Evolutionary conservation across 2,888 invertebrate genomes (phyloP), one percentile per base, ranked within the genome.

Genomic region (Temnothorax rugatulus): DNA sequence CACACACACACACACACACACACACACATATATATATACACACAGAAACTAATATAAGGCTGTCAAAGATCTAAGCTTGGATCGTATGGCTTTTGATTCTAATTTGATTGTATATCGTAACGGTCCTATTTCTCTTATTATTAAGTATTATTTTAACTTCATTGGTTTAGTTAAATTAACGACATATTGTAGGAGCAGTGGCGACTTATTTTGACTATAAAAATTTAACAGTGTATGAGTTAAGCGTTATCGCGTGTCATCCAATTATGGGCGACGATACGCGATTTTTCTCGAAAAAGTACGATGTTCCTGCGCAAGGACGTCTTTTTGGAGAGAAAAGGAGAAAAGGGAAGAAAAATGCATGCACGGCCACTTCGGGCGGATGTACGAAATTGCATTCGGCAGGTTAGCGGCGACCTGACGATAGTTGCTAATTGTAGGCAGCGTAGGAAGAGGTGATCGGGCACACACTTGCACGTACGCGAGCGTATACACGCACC

Each of bases 391-490:
- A 83, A 85, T 79, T 69, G 69, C 66, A 74, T 81, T 79, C 52
- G 73, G 54, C 74, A 79, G 82, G 82, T 84, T 75, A 83, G 76
- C 86, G 69, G 86, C 88, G 88, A 88, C 87, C 88, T 38, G 68
- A 21, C 47, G 57, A 89, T 89, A 88, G 90, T 91, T 93, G 90
- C 92, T 93, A 93, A 93, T 93, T 92, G 93, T 93, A 91, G 93
- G 91, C 91, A 90, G 91, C 89, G 64, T 59, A 82, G 87, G 90
- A 91, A 82, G 79, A 57, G 34, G 29, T 77, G 84, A 85, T 74
- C 73, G 89, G 90, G 87, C 88, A 90, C 90, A 89, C 88, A 89
- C 73, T 25, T 15, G 88, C 87, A 90, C 90, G 88, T 88, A 87
- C 69, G 68, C 44, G 21, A 61, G 61, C 29, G 18, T 81, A 75